These are phyloP conservation scores for Ophion slaviceki DNA, from an alignment of 2,888 invertebrate species.

Conservation along the genomic window DNA sequence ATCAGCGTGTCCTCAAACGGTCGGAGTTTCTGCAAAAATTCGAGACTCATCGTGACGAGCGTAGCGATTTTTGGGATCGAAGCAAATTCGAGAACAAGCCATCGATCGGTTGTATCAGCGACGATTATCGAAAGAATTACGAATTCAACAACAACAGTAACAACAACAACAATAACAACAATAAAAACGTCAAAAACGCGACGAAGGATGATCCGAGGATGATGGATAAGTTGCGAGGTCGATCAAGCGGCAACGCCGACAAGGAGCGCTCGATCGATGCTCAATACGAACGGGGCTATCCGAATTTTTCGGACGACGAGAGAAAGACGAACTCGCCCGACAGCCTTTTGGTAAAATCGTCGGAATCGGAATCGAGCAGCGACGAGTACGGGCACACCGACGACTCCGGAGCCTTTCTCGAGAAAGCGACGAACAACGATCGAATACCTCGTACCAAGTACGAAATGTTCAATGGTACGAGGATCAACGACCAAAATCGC, in stretches of 20 bases:
- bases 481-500: slow-evolving; percentile 62
- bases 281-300: slow-evolving; percentile 61
- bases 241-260: slow-evolving; percentile 41
- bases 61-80: slow-evolving; percentile 61
- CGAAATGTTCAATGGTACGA: slow-evolving; percentile 66
- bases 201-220: slow-evolving; percentile 29
- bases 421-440: slow-evolving; percentile 83
- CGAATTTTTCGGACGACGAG: slow-evolving; percentile 80
- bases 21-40: slow-evolving; percentile 79
- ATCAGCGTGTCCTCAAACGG: slow-evolving; percentile 74
- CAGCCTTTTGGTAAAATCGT: slow-evolving; percentile 82
- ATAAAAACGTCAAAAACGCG: slow-evolving; percentile 56
- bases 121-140: slow-evolving; percentile 78
- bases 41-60: slow-evolving; percentile 70
- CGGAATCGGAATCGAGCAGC: slow-evolving; percentile 81
- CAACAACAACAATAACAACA: slow-evolving; percentile 67
- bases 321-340: slow-evolving; percentile 83
- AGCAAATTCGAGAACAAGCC: slow-evolving; percentile 67
- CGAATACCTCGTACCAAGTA: slow-evolving; percentile 68
- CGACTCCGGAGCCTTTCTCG: slow-evolving; percentile 81
- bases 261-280: slow-evolving; percentile 41
- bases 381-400: slow-evolving; percentile 85
- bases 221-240: slow-evolving; percentile 61
- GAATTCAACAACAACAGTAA: slow-evolving; percentile 73
- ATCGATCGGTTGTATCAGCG: slow-evolving; percentile 71